Conservation (phyloP, 2,113 vertebrate species). For the Atlantisia rogersi region DNA sequence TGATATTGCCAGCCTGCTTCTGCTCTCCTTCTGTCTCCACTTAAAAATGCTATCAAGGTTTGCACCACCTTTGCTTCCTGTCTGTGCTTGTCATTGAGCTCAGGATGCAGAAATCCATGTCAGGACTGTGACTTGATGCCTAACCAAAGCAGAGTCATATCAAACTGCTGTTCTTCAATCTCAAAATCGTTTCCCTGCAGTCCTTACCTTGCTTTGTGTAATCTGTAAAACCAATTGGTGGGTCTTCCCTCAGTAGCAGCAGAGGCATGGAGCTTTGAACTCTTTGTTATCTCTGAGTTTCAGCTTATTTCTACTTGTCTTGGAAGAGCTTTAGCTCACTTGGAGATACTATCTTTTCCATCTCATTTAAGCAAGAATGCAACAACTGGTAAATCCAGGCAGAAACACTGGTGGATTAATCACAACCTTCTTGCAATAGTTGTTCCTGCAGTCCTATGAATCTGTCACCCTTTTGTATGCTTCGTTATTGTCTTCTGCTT, state of each 20-base stretch:
- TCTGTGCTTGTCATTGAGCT: accelerated
- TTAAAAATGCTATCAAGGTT: neutral
- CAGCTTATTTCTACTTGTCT: neutral
- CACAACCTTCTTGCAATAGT: neutral
- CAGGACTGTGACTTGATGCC: neutral
- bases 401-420: neutral
- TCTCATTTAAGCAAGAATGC: neutral
- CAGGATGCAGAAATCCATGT: neutral
- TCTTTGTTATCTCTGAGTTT: neutral
- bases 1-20: neutral
- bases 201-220: neutral
- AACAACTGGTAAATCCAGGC: neutral
- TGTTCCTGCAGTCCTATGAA: neutral
- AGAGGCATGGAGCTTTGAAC: neutral
- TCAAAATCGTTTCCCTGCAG: neutral
- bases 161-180: neutral
- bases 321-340: neutral
- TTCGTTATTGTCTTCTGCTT: neutral
- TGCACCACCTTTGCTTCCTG: neutral
- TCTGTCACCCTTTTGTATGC: neutral
- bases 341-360: neutral
- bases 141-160: neutral
- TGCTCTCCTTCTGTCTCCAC: neutral
- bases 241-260: neutral
- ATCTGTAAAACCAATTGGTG: neutral